These are phyloP conservation scores for Schmidtea mediterranea DNA, from an alignment of 1,140 invertebrate species.

Conservation along the genomic window DNA sequence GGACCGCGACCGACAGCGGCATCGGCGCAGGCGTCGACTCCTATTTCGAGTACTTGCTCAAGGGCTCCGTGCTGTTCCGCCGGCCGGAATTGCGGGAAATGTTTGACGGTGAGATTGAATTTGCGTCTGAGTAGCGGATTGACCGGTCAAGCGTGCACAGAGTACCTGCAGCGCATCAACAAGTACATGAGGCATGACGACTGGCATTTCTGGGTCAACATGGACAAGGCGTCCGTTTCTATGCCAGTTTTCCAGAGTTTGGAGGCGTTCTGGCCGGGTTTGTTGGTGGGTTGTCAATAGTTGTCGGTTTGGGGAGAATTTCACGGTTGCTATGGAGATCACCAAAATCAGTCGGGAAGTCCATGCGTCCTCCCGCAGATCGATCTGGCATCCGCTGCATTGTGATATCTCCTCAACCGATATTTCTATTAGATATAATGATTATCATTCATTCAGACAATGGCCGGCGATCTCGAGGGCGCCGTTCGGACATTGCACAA, in stretches of 20 bases:
- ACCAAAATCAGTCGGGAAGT: too few species aligned
- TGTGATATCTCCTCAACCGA: too few species aligned
- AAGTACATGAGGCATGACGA: conserved; percentile 70
- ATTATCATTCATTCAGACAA: conserved; percentile 27
- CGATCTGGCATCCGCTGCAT: too few species aligned
- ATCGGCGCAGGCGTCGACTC: conserved; percentile 76
- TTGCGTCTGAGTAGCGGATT: neutral
- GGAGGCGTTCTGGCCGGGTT: conserved; percentile 90
- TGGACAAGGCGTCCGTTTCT: conserved; percentile 73
- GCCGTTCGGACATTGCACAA: conserved; percentile 74
- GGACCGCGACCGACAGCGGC: conserved; percentile 82
- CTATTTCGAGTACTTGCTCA: conserved; percentile 92
- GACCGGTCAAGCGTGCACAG: conserved; percentile 15
- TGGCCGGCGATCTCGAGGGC: conserved; percentile 47
- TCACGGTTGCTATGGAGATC: too few species aligned
- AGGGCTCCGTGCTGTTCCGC: conserved; percentile 46
- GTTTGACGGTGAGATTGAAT: conserved; percentile 36
- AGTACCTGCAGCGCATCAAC: conserved; percentile 45
- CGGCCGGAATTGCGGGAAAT: conserved; percentile 62
- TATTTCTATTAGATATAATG: too few species aligned
- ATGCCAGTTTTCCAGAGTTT: conserved; percentile 70
- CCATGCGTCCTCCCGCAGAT: too few species aligned
- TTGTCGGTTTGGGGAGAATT: too few species aligned
- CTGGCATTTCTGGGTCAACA: conserved; percentile 72
- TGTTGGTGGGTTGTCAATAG: conserved; percentile 39